Base-by-base conservation (phyloP, 2,797 vertebrate genomes). In the Dromococcyx pavoninus region DNA sequence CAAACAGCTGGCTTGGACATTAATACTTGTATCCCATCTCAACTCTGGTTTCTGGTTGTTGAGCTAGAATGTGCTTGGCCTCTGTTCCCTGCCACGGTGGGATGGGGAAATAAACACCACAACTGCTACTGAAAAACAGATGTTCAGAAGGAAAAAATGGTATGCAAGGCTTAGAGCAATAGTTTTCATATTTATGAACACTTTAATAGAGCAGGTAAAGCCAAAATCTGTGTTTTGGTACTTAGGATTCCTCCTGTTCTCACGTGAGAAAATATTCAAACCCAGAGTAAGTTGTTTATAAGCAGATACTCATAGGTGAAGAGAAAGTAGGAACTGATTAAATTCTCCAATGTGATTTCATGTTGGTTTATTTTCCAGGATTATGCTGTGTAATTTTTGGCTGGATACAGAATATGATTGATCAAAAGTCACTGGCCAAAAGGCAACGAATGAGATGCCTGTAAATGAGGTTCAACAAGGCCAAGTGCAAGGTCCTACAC, bases 271-370 rank as follows among this genome's bases (percentile, higher is more conserved):
- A 48, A 13, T 22, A 13, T 5, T 53, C 33, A 65, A 70, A 65
- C 9, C 2, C 28, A 22, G 37, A 69, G 39, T 28, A 62, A 69
- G 33, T 8, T 61, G 24, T 37, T 83, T 41, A 78, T 72, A 88
- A 71, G 61, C 28, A 57, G 23, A 1, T 78, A 11, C 17, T 44
- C 19, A 3, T 17, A 41, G 23, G 17, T 51, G 2, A 65, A 13
- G 35, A 25, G 16, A 35, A 51, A 48, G 32, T 4, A 62, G 25
- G 1, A 50, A 18, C 17, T 0, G 2, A 7, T 66, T 41, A 32
- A 43, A 28, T 84, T 75, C 27, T 60, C 50, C 60, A 48, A 0
- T 0, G 2, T 62, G 22, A 30, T 28, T 67, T 53, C 0, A 5
- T 65, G 89, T 57, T 15, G 51, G 2, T 60, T 65, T 48, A 7